These are phyloP conservation scores for Tachina grossa DNA, from an alignment of 2,888 invertebrate species.

Conservation along the genomic window DNA sequence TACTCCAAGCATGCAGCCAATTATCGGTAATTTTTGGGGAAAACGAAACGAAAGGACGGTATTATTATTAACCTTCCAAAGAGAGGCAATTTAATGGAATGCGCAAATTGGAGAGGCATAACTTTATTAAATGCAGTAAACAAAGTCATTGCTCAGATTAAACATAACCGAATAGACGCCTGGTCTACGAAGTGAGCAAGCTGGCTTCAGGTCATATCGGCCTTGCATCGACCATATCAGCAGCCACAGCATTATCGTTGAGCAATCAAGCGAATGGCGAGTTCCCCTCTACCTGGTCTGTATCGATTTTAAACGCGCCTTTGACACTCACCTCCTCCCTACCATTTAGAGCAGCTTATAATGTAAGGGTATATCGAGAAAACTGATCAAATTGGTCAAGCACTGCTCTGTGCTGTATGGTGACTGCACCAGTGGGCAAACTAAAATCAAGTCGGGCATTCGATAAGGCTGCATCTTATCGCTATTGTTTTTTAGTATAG, in stretches of 20 bases:
- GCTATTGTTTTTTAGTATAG: too few relatives aligned
- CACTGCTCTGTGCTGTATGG: too few relatives aligned
- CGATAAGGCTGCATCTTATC: too few relatives aligned
- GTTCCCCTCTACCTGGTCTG: neutral
- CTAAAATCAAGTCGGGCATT: too few relatives aligned
- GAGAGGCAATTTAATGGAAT: neutral
- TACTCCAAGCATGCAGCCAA: neutral
- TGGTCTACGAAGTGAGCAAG: too few relatives aligned
- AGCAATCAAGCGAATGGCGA: neutral
- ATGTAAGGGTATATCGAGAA: neutral
- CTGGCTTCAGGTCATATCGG: too few relatives aligned
- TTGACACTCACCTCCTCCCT: neutral
- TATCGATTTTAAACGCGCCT: too few relatives aligned
- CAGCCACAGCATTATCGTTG: too few relatives aligned
- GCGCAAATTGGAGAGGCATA: neutral
- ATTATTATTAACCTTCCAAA: neutral
- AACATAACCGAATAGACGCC: too few relatives aligned
- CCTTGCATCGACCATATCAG: too few relatives aligned
- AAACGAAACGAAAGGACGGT: neutral
- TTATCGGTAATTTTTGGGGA: neutral
- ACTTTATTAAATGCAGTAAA: neutral
- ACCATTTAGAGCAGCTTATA: neutral
- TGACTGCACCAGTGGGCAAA: too few relatives aligned
- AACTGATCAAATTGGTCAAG: too few relatives aligned
- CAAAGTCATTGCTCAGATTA: neutral